Evolutionary conservation across 2,113 vertebrate species (phyloP).

Genomic region (Lota lota): DNA sequence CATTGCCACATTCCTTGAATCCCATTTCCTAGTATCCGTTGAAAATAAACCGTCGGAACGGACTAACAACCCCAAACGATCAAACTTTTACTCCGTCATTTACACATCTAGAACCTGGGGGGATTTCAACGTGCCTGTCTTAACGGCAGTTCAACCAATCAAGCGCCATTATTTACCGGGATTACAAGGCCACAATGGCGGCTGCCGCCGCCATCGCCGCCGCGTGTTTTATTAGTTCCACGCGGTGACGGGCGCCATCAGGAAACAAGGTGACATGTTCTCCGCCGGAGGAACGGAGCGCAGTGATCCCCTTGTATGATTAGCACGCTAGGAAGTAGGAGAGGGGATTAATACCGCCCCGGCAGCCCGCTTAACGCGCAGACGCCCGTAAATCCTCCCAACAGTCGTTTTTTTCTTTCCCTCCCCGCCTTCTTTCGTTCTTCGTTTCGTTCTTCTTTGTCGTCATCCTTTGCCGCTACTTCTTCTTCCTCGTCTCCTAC

Average conservation of each 20-base stretch:
- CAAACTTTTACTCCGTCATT: no score
- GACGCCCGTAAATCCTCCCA: conserved; percentile 69
- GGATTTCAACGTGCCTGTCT: conserved; percentile 33
- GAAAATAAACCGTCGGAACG: no score
- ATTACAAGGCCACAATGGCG: conserved; percentile 49
- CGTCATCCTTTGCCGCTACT: no score
- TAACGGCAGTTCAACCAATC: conserved; percentile 49
- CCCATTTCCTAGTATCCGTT: no score
- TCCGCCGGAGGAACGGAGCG: conserved; percentile 42
- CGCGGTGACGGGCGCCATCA: conserved; percentile 4
- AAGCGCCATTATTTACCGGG: conserved; percentile 61
- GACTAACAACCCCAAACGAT: no score
- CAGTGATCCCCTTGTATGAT: conserved; percentile 67
- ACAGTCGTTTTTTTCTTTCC: conserved; percentile 15
- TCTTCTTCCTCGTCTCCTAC: no score
- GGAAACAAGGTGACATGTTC: conserved; percentile 53
- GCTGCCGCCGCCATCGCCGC: conserved; percentile 1
- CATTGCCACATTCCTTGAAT: no score
- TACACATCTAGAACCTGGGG: no score
- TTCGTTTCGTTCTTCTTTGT: no score
- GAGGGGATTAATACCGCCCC: conserved; percentile 66
- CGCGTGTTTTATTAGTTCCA: conserved; percentile 50
- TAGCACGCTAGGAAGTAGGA: conserved; percentile 49
- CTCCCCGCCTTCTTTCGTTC: conserved; percentile 25
- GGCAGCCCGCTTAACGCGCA: conserved; percentile 65